phyloP scores from a whole-genome alignment of 2,113 vertebrate species.

The Phrynosoma blainvillii region DNA sequence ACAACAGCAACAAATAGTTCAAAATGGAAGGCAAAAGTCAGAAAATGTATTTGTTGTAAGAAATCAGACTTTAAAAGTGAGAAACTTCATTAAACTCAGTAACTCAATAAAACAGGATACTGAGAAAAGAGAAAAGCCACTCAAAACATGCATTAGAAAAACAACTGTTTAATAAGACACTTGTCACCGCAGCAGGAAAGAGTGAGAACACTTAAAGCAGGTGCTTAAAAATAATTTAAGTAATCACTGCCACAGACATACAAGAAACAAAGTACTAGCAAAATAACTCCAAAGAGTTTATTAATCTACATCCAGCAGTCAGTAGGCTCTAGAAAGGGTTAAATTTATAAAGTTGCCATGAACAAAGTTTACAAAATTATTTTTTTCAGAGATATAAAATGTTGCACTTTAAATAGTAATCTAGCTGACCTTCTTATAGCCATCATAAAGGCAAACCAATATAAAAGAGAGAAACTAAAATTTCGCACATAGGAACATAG shows the following conservation, averaged over 20 bases:
- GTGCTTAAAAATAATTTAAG: slow-evolving; percentile 67
- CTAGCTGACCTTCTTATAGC: neutral
- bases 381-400: neutral
- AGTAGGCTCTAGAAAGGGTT: slow-evolving; percentile 42
- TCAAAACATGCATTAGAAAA: slow-evolving; percentile 66
- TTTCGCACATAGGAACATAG: neutral
- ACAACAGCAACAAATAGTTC: neutral
- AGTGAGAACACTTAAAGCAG: slow-evolving; percentile 65
- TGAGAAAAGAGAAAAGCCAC: slow-evolving; percentile 61
- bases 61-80: slow-evolving; percentile 41
- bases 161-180: slow-evolving; percentile 61
- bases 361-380: neutral
- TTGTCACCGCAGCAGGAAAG: slow-evolving; percentile 70
- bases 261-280: slow-evolving; percentile 68
- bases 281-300: slow-evolving; percentile 70
- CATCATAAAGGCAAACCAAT: neutral
- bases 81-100: slow-evolving; percentile 55
- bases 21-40: neutral
- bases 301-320: slow-evolving; percentile 64
- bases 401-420: slow-evolving; percentile 20
- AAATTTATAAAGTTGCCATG: slow-evolving; percentile 32
- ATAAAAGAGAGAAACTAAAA: slow-evolving; percentile 1
- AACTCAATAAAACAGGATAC: slow-evolving; percentile 38
- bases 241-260: slow-evolving; percentile 67
- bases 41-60: neutral